phyloP scores from a whole-genome alignment of 2,888 invertebrate genomes.

The Cylindroiulus punctatus region DNA sequence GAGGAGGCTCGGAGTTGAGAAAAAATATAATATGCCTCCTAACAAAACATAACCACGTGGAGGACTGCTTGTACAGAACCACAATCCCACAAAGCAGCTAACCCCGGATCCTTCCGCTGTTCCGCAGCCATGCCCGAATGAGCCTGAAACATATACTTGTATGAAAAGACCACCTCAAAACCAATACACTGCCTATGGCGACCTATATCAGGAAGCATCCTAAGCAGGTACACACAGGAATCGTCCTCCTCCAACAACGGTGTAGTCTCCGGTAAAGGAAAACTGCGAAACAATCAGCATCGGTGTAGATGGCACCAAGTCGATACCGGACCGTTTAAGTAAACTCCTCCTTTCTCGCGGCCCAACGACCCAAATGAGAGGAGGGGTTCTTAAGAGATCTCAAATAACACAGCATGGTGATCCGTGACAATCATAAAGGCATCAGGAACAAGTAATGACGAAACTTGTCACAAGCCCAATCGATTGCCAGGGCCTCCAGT shows the following conservation, averaged over 20 bases:
- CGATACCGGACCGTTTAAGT: not conserved
- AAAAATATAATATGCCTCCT: too few relatives aligned
- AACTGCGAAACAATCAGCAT: not conserved
- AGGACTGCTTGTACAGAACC: too few relatives aligned
- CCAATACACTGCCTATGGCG: too few relatives aligned
- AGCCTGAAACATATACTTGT: too few relatives aligned
- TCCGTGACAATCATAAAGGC: not conserved
- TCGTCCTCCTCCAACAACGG: not conserved
- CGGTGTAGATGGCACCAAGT: not conserved
- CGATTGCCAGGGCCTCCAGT: constrained; percentile 25
- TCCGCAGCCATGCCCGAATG: too few relatives aligned
- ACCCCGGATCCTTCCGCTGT: too few relatives aligned
- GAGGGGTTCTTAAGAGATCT: not conserved
- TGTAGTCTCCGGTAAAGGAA: too few relatives aligned
- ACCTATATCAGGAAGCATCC: too few relatives aligned
- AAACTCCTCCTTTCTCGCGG: not conserved
- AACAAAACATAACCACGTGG: too few relatives aligned
- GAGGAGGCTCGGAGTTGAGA: too few relatives aligned
- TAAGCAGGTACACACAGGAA: not conserved
- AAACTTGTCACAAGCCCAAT: not conserved
- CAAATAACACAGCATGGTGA: not conserved
- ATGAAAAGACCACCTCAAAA: too few relatives aligned
- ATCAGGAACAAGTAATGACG: not conserved
- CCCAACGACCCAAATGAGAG: not conserved
- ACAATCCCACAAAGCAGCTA: too few relatives aligned